phyloP scores from a whole-genome alignment of 2,797 vertebrate genomes.

The Parambassis ranga region DNA sequence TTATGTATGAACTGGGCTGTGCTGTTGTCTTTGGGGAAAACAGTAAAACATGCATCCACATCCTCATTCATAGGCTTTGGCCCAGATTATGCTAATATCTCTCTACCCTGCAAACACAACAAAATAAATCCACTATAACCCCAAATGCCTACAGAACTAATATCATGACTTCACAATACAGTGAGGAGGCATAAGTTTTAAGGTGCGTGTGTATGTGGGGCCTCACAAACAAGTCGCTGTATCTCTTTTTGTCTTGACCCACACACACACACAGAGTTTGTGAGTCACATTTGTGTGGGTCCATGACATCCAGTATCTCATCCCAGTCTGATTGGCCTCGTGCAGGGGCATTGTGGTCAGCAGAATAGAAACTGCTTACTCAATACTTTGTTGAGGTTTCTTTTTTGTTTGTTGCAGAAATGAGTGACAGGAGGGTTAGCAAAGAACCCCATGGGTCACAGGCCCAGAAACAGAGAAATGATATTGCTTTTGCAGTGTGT shows the following conservation, averaged over 20 bases:
- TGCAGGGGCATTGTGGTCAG: conserved; percentile 66
- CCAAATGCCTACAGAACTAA: conserved; percentile 49
- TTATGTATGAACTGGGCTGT: conserved; percentile 71
- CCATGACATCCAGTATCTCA: conserved; percentile 66
- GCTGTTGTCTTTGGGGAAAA: conserved; percentile 62
- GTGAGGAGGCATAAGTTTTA: not conserved
- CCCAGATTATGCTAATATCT: conserved; percentile 69
- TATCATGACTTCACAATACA: conserved; percentile 29
- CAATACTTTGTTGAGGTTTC: conserved; percentile 56
- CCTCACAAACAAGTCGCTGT: not conserved
- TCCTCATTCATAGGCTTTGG: conserved; percentile 69
- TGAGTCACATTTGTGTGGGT: conserved; percentile 39
- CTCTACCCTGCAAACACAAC: conserved; percentile 52
- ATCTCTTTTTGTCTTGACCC: conserved; percentile 6
- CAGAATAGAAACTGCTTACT: conserved; percentile 73
- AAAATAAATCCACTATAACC: conserved; percentile 63
- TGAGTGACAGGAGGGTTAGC: conserved; percentile 74
- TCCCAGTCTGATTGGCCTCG: conserved; percentile 56
- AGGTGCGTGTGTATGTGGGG: conserved; percentile 10
- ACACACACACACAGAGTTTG: not conserved
- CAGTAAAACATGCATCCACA: conserved; percentile 70
- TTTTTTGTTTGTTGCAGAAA: conserved; percentile 68
- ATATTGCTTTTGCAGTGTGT: conserved; percentile 38
- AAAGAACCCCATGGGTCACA: conserved; percentile 55
- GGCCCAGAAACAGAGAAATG: conserved; percentile 42